Percentiles rank a stretch among this genome's conserved stretches.
Evolutionary conservation across 1,140 invertebrate genomes (phyloP).

Genomic region (Diplogasteroides magnus): DNA sequence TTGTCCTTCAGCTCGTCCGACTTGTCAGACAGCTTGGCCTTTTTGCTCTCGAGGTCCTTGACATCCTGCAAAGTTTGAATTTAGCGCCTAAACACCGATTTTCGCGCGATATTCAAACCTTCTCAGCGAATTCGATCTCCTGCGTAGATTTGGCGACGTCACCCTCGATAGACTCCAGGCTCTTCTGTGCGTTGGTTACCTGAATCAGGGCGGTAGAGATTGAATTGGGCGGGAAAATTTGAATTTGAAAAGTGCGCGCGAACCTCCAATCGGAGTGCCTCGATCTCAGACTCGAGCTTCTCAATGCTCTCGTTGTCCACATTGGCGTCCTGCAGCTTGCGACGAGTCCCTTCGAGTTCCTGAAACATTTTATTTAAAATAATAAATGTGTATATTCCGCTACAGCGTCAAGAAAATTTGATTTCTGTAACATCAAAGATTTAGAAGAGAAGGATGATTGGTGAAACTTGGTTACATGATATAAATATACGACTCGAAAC

Average conservation of each 20-base stretch:
- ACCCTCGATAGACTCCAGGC: conserved; percentile 35
- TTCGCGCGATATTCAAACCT: too few relatives aligned
- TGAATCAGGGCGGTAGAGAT: too few relatives aligned
- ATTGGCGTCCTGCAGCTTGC: conserved; percentile 45
- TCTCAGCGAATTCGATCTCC: conserved; percentile 40
- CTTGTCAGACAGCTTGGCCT: conserved; percentile 27
- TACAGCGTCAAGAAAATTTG: too few relatives aligned
- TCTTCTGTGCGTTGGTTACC: conserved; percentile 31
- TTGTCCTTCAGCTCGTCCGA: conserved; percentile 43
- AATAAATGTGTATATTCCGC: too few relatives aligned
- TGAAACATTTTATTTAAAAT: background rate
- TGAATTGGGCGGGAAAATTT: too few relatives aligned
- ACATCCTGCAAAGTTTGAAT: conserved; percentile 34
- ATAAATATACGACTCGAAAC: too few relatives aligned
- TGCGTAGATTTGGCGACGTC: conserved; percentile 40
- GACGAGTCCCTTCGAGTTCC: conserved; percentile 27
- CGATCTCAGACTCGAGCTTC: conserved; percentile 22
- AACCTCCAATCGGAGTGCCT: conserved; percentile 8
- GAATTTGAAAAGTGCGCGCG: conserved; percentile 12
- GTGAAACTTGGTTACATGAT: too few relatives aligned
- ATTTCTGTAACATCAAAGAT: too few relatives aligned
- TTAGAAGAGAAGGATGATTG: too few relatives aligned
- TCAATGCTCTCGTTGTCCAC: conserved; percentile 46
- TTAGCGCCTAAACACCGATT: too few relatives aligned
- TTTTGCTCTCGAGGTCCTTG: conserved; percentile 32